phyloP scores from a whole-genome alignment of 2,888 invertebrate species.

The Hartigia nigra region DNA sequence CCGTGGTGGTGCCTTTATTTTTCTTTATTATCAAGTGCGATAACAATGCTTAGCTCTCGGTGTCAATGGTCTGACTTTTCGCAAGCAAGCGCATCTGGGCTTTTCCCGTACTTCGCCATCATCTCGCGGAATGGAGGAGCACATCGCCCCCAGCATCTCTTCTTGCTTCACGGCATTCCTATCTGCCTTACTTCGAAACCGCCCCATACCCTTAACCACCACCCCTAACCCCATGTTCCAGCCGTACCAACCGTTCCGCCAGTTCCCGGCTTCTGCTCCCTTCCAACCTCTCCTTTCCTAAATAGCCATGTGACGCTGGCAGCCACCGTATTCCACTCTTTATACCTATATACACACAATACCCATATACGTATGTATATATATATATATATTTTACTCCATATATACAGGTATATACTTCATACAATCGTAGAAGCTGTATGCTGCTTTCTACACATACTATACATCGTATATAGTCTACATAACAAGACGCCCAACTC shows the following conservation, averaged over 20 bases:
- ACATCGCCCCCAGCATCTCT: slow-evolving; percentile 41
- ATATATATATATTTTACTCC: neutral
- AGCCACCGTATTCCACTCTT: slow-evolving; percentile 47
- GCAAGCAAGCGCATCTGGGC: slow-evolving; percentile 39
- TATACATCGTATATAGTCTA: neutral
- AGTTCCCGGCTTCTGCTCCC: slow-evolving; percentile 10
- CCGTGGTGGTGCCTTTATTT: slow-evolving; percentile 51
- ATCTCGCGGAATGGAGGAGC: slow-evolving; percentile 25
- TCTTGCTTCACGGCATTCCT: slow-evolving; percentile 32
- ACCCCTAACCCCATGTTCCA: slow-evolving; percentile 20
- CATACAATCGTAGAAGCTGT: neutral
- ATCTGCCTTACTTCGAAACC: slow-evolving; percentile 25
- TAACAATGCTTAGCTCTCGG: slow-evolving; percentile 36
- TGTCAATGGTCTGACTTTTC: slow-evolving; percentile 49
- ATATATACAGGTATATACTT: neutral
- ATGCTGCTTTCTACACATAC: neutral
- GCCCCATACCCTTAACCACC: slow-evolving; percentile 22
- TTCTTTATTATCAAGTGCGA: slow-evolving; percentile 51
- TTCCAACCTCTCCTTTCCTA: slow-evolving; percentile 29
- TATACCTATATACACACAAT: slow-evolving; percentile 9
- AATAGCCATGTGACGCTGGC: slow-evolving; percentile 50
- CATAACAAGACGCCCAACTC: too few species aligned
- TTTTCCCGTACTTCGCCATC: slow-evolving; percentile 32
- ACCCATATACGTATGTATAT: neutral
- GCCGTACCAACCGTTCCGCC: slow-evolving; percentile 15